Conservation (phyloP, 1,140 invertebrate genomes). For the Ptiloglossa arizonensis region DNA sequence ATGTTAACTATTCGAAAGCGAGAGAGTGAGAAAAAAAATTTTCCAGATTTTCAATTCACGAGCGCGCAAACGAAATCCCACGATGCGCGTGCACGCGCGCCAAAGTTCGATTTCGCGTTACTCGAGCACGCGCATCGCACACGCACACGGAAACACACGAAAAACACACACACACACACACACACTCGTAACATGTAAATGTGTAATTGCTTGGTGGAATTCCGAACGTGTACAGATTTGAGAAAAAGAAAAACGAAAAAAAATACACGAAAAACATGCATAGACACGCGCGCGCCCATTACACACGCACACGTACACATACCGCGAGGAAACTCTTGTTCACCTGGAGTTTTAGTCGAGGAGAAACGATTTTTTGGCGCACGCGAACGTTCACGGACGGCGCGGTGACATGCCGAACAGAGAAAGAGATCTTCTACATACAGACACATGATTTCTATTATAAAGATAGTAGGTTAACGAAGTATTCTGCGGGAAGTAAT, state of each 20-base stretch:
- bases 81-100: slow-evolving; percentile 20
- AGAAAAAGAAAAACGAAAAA: not conserved
- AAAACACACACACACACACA: slow-evolving; percentile 3
- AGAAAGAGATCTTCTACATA: slow-evolving; percentile 60
- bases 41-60: slow-evolving; percentile 42
- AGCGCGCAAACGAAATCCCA: slow-evolving; percentile 25
- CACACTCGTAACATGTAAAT: slow-evolving; percentile 36
- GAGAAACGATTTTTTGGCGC: not conserved
- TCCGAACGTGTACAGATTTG: slow-evolving; percentile 47
- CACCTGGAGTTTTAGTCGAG: not conserved
- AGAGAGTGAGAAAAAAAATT: not conserved
- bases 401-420: not conserved
- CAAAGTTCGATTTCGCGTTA: not conserved
- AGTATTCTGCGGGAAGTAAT: slow-evolving; percentile 73
- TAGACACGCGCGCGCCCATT: not conserved
- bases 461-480: slow-evolving; percentile 69
- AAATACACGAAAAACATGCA: no score
- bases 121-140: slow-evolving; percentile 8
- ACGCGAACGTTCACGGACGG: not conserved
- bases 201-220: slow-evolving; percentile 59
- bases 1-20: slow-evolving; percentile 65
- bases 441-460: slow-evolving; percentile 65
- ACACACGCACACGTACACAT: no score
- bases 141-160: no score
- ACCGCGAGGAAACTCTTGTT: not conserved